phyloP scores from a whole-genome alignment of 2,888 invertebrate genomes.

The Agrochola macilenta region DNA sequence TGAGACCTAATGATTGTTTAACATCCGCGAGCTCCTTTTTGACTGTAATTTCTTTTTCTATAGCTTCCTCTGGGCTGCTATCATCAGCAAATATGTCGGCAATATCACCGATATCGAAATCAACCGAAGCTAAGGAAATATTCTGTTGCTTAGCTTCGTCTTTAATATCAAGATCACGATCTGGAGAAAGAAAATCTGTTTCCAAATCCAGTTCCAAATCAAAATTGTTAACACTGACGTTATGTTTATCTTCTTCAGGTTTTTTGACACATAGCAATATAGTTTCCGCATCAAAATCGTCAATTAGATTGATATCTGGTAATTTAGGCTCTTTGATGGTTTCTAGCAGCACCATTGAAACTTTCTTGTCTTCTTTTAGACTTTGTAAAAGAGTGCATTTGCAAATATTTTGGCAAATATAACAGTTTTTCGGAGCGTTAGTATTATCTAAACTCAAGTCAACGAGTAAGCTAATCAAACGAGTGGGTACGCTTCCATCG shows the following conservation, averaged over 20 bases:
- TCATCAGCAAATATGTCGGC: conserved; percentile 77
- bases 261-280: conserved; percentile 73
- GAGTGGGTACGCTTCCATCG: conserved; percentile 80
- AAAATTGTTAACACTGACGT: conserved; percentile 60
- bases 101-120: conserved; percentile 86
- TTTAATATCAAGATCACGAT: conserved; percentile 41
- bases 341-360: conserved; percentile 61
- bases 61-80: conserved; percentile 76
- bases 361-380: conserved; percentile 65
- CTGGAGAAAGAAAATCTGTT: conserved; percentile 73
- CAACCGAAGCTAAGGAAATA: conserved; percentile 63
- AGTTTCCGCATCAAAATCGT: conserved; percentile 76
- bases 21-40: conserved; percentile 43
- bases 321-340: conserved; percentile 73
- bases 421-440: conserved; percentile 77
- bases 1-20: conserved; percentile 17
- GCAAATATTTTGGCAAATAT: conserved; percentile 84
- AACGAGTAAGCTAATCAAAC: conserved; percentile 83
- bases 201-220: conserved; percentile 75
- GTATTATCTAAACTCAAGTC: conserved; percentile 85
- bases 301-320: conserved; percentile 81
- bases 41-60: conserved; percentile 44
- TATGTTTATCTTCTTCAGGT: conserved; percentile 45
- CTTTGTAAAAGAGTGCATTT: conserved; percentile 80
- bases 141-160: conserved; percentile 50